These are phyloP conservation scores for Linnaemya tessellans DNA, from an alignment of 2,888 invertebrate genomes.

Conservation along the genomic window DNA sequence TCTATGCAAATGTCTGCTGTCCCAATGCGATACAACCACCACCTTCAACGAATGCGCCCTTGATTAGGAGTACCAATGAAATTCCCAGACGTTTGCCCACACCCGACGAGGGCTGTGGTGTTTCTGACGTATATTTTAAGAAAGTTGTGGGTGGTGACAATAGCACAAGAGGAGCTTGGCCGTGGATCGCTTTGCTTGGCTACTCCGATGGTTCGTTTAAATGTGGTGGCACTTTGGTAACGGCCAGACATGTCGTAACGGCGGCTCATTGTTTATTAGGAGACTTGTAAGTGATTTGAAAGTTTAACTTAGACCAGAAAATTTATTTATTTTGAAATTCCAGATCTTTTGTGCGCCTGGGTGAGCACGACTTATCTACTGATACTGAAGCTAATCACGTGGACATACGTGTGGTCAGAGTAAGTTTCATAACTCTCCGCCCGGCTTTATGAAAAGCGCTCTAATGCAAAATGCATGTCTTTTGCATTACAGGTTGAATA, in stretches of 20 bases:
- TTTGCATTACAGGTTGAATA: constrained; percentile 72
- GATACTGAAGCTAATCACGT: constrained; percentile 85
- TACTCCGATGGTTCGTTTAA: constrained; percentile 84
- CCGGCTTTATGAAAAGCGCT: not conserved
- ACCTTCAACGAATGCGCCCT: constrained; percentile 46
- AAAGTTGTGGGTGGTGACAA: constrained; percentile 90
- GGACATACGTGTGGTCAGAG: constrained; percentile 85
- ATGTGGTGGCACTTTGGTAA: constrained; percentile 84
- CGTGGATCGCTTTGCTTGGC: constrained; percentile 91
- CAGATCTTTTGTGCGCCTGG: constrained; percentile 86
- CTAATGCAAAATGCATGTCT: not conserved
- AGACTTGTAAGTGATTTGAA: constrained; percentile 77
- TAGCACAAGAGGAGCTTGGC: constrained; percentile 89
- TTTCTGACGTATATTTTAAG: constrained; percentile 84
- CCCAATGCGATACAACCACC: constrained; percentile 73
- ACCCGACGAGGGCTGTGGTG: constrained; percentile 86
- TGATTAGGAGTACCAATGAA: constrained; percentile 70
- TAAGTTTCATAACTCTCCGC: constrained; percentile 76
- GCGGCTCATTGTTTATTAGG: constrained; percentile 81
- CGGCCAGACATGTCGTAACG: constrained; percentile 88
- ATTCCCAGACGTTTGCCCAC: constrained; percentile 78
- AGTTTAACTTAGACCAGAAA: not conserved
- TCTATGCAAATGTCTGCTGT: constrained; percentile 78
- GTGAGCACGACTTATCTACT: constrained; percentile 89
- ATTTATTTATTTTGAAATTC: constrained; percentile 13